Evolutionary conservation across 2,797 vertebrate species (phyloP), one percentile per base, ranked within the genome.

Genomic region (Poeciliopsis infans): DNA sequence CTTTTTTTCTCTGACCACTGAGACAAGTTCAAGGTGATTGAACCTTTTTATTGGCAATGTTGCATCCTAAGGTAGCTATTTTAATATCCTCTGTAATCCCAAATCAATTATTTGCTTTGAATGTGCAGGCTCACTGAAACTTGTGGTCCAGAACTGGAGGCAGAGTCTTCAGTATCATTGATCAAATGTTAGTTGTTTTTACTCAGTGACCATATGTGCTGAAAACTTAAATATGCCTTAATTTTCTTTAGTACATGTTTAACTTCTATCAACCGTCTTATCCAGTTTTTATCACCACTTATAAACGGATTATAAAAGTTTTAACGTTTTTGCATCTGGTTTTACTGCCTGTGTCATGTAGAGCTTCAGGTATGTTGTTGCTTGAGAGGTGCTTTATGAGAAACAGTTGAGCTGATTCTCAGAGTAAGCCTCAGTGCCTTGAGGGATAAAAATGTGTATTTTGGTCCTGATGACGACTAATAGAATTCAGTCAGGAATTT

Each of bases 361-460:
- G 31, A 61, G 31, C 33, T 36, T 64, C 7, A 36, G 31, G 33
- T 64, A 64, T 64, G 15, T 36, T 20, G 15, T 36, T 64, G 61
- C 31, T 36, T 20, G 31, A 36, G 31, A 20, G 31, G 59, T 36
- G 33, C 31, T 64, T 64, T 36, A 64, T 64, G 33, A 36, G 28
- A 64, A 64, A 36, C 59, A 64, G 31, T 36, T 64, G 31, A 64
- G 59, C 59, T 61, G 57, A 61, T 16, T 61, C 57, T 61, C 57
- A 61, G 57, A 31, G 57, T 61, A 31, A 61, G 57, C 10, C 13
- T 31, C 28, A 61, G 18, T 16, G 31, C 57, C 13, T 5, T 2
- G 28, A 31, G 11, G 55, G n/a, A 28, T n/a, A 57, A 57, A 57
- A 57, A 55, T 55, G 53, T 55, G 53, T 10, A 55, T 25, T 55